Base-by-base conservation (phyloP, 2,888 invertebrate genomes). In the Galeopsomyia nigrocyanea region DNA sequence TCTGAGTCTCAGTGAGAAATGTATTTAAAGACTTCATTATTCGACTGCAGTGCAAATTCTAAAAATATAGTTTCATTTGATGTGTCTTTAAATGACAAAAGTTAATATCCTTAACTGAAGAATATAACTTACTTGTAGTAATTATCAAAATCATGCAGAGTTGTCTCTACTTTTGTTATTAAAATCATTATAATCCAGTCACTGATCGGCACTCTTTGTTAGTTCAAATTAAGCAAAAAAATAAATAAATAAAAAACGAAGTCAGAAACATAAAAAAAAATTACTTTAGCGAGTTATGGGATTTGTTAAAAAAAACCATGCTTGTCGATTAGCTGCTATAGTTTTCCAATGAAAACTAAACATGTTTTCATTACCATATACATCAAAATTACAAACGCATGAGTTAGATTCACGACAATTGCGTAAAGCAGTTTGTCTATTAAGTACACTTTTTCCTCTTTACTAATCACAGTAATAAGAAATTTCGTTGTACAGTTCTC, bases 1-100 rank as follows among this genome's bases (percentile, higher is more conserved):
- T 79, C 75, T 84, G 81, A 31, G 79, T 81, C 75, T 84, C 85
- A 57, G 80, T 80, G 16, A 81, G 77, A 60, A 77, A 79, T 46
- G 83, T 67, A 64, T 76, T 79, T 73, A 85, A 75, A 53, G 74
- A 71, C 69, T 79, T 80, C 76, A 85, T 83, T 57, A 71, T 78
- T 78, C 81, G 79, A 62, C 76, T 77, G 61, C 82, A 82, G 68
- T 78, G 78, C 63, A 76, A 67, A 68, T 77, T 80, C 84, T 85
- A 82, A 69, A 85, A 85, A 71, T 53, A 22, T 62, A 31, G 17
- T 63, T 67, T 66, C 14, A 49, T 68, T 61, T 57, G 26, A 51
- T 51, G 17, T 46, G 7, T 3, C 17, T 61, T 61, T 13, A 19
- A 47, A 49, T 13, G 31, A n/a, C 21, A 58, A 53, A 68, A 68